phyloP scores from a whole-genome alignment of 2,888 invertebrate species.

The Lasioglossum vierecki region DNA sequence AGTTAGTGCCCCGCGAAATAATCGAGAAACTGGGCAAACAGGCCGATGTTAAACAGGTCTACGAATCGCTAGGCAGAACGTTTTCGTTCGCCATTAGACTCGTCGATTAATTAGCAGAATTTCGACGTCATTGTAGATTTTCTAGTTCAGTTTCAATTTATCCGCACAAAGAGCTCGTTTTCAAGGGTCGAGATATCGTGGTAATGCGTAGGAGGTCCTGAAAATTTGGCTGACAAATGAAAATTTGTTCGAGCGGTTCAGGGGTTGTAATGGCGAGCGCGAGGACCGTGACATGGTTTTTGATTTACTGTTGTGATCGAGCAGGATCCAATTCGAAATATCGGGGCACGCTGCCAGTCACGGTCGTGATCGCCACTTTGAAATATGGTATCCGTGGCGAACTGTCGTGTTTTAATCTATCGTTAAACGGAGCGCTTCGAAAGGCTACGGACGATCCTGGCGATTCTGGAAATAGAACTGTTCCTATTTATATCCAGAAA shows the following conservation, averaged over 20 bases:
- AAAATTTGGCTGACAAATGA: constrained; percentile 30
- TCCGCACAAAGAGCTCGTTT: not conserved
- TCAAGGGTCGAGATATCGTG: not conserved
- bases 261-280: constrained; percentile 16
- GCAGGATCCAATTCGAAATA: constrained; percentile 16
- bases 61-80: not conserved
- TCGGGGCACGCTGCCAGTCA: not conserved
- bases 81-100: not conserved
- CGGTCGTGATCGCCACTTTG: not conserved
- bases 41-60: not conserved
- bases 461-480: not conserved
- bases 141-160: not conserved
- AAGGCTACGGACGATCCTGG: not conserved
- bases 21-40: not conserved
- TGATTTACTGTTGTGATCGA: constrained; percentile 34
- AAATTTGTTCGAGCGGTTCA: constrained; percentile 17
- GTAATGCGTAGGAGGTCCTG: constrained; percentile 15
- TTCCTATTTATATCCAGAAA: not conserved
- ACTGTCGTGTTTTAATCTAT: constrained; percentile 1
- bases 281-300: constrained; percentile 32
- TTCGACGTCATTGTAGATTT: not conserved
- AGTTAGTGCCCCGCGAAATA: constrained; percentile 20
- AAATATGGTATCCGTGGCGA: not conserved
- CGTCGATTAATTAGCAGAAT: not conserved
- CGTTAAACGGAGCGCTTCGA: not conserved